These are phyloP conservation scores for Chymomyza amoena DNA, from an alignment of 2,888 invertebrate genomes.

Conservation along the genomic window DNA sequence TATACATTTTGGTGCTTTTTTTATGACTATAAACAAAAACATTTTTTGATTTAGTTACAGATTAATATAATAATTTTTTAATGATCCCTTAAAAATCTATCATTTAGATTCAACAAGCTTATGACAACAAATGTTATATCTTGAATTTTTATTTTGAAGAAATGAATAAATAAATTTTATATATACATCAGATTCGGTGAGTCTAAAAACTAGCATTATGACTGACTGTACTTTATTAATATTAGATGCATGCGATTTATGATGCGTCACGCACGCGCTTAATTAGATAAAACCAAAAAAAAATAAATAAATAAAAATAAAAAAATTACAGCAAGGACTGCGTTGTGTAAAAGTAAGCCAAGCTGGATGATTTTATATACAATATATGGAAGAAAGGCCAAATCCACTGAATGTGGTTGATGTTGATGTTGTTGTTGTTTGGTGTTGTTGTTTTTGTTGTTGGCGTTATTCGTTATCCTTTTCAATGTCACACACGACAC, in stretches of 20 bases:
- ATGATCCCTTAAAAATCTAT: no score
- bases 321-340: constrained; percentile 2
- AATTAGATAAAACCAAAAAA: constrained; percentile 67
- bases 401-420: constrained; percentile 35
- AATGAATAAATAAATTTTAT: no score
- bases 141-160: no score
- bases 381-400: constrained; percentile 30
- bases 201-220: background rate
- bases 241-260: constrained; percentile 58
- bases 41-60: no score
- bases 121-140: no score
- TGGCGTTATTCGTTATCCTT: constrained; percentile 56
- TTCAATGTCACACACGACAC: constrained; percentile 61
- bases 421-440: constrained; percentile 14
- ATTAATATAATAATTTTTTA: no score
- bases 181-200: no score
- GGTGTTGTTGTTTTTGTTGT: constrained; percentile 34
- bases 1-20: no score
- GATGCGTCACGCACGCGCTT: constrained; percentile 72
- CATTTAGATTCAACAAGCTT: no score
- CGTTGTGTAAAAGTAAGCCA: background rate
- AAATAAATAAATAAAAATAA: constrained; percentile 10
- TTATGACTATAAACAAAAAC: no score
- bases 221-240: background rate
- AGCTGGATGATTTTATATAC: background rate